These are phyloP conservation scores for Muscina levida DNA, from an alignment of 2,888 invertebrate species.

Conservation along the genomic window DNA sequence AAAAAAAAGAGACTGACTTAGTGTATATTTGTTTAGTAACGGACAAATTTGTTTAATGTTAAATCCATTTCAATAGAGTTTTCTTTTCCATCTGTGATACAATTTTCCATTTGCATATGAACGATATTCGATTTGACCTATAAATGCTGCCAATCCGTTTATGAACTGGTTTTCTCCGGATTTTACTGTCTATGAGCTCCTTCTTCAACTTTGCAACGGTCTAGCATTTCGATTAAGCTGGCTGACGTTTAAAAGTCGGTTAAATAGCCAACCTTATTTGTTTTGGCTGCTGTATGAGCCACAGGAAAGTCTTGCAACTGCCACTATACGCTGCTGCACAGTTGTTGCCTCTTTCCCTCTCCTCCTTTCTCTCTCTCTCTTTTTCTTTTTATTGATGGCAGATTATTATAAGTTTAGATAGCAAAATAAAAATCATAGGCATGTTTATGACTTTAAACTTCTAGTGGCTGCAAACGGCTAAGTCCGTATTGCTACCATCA, in stretches of 20 bases:
- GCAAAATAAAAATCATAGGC: background rate
- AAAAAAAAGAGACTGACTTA: no score
- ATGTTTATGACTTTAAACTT: constrained; percentile 6
- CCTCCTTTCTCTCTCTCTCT: background rate
- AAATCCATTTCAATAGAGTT: no score
- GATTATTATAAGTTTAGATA: constrained; percentile 3
- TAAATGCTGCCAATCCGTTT: constrained; percentile 4
- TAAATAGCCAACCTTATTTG: constrained; percentile 25
- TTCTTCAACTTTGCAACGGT: background rate
- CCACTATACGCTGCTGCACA: no score
- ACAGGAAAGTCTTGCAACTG: background rate
- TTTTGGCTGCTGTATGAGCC: background rate
- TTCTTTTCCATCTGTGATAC: no score
- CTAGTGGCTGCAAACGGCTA: no score
- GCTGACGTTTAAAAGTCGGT: background rate
- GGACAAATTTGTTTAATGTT: no score
- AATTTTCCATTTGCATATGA: background rate
- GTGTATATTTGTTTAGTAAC: no score
- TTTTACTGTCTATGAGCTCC: no score
- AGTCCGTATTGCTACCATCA: background rate
- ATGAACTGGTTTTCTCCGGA: constrained; percentile 6
- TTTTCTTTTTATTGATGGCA: constrained; percentile 13
- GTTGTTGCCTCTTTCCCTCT: background rate
- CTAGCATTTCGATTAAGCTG: background rate
- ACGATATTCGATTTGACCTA: constrained; percentile 19